Conservation (phyloP, 2,888 invertebrate genomes). For the Lacanobia oleracea region DNA sequence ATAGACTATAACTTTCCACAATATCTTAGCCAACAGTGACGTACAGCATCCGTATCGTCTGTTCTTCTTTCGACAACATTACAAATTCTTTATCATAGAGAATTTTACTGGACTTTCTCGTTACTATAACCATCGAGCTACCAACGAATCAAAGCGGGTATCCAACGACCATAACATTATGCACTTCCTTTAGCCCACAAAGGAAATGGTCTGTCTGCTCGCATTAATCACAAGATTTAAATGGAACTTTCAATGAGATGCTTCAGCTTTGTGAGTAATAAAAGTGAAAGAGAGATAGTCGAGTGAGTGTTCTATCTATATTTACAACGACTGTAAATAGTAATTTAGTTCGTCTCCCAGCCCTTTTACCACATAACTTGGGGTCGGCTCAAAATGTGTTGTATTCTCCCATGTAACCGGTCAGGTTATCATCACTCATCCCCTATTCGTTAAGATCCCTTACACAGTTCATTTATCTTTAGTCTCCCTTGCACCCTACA, state of each 20-base stretch:
- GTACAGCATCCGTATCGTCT: not conserved
- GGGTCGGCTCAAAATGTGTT: not conserved
- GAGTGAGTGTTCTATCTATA: not conserved
- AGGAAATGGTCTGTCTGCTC: slow-evolving; percentile 62
- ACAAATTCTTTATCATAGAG: not conserved
- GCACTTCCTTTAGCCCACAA: slow-evolving; percentile 52
- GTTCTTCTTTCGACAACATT: not conserved
- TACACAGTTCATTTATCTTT: not conserved
- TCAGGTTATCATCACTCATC: not conserved
- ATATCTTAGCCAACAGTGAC: not conserved
- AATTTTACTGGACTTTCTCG: slow-evolving; percentile 7
- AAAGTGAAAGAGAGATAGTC: slow-evolving; percentile 31
- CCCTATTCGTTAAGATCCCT: not conserved
- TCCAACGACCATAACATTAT: slow-evolving; percentile 46
- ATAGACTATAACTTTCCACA: not conserved
- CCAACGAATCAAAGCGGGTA: slow-evolving; percentile 31
- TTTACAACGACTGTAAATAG: slow-evolving; percentile 11
- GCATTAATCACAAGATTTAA: slow-evolving; percentile 61
- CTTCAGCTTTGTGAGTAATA: slow-evolving; percentile 23
- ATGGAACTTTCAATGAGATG: slow-evolving; percentile 44
- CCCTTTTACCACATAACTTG: not conserved
- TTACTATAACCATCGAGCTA: not conserved
- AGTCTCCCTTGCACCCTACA: not conserved
- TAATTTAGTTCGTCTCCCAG: not conserved
- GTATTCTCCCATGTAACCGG: not conserved